Evolutionary conservation across 2,888 invertebrate species (phyloP).

Genomic region (Autographa pulchrina): DNA sequence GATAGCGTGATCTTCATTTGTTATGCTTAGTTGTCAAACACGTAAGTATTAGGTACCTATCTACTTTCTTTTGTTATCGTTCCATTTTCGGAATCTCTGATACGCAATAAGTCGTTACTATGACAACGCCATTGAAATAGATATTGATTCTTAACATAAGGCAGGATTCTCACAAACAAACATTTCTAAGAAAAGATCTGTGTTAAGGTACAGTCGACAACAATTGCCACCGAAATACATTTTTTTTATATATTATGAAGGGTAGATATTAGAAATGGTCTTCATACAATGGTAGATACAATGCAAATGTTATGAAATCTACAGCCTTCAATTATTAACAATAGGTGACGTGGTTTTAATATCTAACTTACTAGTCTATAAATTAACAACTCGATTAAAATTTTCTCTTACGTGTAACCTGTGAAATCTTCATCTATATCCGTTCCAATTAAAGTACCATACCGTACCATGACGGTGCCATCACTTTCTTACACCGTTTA

Average conservation of each 20-base stretch:
- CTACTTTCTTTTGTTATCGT: not conserved
- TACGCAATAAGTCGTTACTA: not conserved
- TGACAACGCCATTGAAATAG: constrained; percentile 1
- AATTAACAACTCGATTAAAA: not conserved
- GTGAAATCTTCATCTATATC: constrained; percentile 48
- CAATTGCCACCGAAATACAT: not conserved
- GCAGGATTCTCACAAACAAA: not conserved
- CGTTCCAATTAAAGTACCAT: constrained; percentile 45
- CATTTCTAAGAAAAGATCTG: not conserved
- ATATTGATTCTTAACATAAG: not conserved
- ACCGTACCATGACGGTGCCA: constrained; percentile 43
- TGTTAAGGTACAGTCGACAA: not conserved
- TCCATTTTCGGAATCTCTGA: not conserved
- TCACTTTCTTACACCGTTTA: constrained; percentile 28
- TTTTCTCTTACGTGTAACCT: constrained; percentile 16
- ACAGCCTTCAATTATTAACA: no score
- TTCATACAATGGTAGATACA: no score
- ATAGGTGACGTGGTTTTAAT: no score
- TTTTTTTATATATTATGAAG: no score
- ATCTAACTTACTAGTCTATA: not conserved
- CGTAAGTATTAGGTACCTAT: not conserved
- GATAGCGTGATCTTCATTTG: constrained; percentile 20
- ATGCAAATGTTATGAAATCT: no score
- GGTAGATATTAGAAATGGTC: no score
- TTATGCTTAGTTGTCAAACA: not conserved